These are phyloP conservation scores for Zaprionus vittiger DNA, from an alignment of 1,140 invertebrate genomes.

Conservation along the genomic window DNA sequence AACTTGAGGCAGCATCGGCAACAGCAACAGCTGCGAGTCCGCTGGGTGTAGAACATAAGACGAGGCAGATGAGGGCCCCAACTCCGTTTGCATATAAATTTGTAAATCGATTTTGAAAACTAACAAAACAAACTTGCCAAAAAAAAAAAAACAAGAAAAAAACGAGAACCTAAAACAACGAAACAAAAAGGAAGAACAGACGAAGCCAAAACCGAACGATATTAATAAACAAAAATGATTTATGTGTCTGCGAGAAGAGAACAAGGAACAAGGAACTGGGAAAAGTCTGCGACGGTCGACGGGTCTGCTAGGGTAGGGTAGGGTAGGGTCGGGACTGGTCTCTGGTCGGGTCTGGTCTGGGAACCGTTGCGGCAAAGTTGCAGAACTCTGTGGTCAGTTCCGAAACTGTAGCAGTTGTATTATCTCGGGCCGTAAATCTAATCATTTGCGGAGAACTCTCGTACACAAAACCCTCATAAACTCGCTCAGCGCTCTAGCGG, in stretches of 20 bases:
- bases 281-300: neutral
- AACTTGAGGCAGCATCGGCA: neutral
- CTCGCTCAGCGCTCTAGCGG: constrained; percentile 22
- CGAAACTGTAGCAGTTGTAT: constrained; percentile 57
- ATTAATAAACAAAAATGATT: constrained; percentile 73
- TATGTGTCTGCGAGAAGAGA: constrained; percentile 63
- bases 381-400: constrained; percentile 42
- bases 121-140: constrained; percentile 68
- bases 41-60: too few species aligned
- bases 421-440: constrained; percentile 65
- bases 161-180: constrained; percentile 18
- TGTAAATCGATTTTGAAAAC: constrained; percentile 72
- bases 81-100: constrained; percentile 55
- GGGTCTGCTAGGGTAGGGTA: too few species aligned
- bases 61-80: neutral
- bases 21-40: neutral
- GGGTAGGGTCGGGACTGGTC: too few species aligned
- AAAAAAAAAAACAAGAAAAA: constrained; percentile 32
- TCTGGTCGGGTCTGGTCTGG: constrained; percentile 2
- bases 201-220: constrained; percentile 44
- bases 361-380: constrained; percentile 6
- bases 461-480: constrained; percentile 32
- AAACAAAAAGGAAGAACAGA: constrained; percentile 2
- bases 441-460: constrained; percentile 45
- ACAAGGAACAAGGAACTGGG: constrained; percentile 13